Conservation (phyloP, 2,888 invertebrate species). For the Luperina testacea region DNA sequence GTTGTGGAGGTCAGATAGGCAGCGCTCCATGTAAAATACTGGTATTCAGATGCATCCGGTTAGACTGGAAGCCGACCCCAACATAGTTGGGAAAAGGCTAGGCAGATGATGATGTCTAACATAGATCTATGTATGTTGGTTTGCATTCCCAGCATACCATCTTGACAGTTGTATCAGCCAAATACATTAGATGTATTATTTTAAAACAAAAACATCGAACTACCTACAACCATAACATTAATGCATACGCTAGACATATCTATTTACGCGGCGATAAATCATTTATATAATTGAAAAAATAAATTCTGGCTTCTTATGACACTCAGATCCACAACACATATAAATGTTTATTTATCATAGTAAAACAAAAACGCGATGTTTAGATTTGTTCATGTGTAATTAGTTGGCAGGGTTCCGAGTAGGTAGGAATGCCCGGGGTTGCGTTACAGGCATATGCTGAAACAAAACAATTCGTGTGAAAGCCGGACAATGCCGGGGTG, state of each 20-base stretch:
- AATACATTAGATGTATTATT: conserved; percentile 24
- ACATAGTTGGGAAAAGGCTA: too few species aligned
- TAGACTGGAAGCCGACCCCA: too few species aligned
- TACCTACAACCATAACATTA: conserved; percentile 34
- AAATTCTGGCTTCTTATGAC: conserved; percentile 48
- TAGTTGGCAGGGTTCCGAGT: conserved; percentile 88
- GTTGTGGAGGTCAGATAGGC: too few species aligned
- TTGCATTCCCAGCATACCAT: conserved; percentile 17
- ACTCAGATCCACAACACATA: conserved; percentile 50
- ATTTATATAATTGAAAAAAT: conserved; percentile 39
- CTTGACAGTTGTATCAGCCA: conserved; percentile 10
- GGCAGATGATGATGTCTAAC: too few species aligned
- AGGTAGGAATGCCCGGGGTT: conserved; percentile 81
- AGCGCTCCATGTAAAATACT: too few species aligned
- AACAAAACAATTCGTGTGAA: conserved; percentile 88
- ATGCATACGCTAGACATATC: conserved; percentile 45
- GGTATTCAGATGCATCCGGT: too few species aligned
- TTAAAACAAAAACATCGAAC: conserved; percentile 17
- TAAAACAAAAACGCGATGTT: conserved; percentile 68
- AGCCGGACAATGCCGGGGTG: conserved; percentile 84
- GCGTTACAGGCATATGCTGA: conserved; percentile 80
- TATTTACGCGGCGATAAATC: conserved; percentile 53
- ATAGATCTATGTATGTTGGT: neutral
- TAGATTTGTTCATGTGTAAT: conserved; percentile 75
- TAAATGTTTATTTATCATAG: conserved; percentile 66